Conservation (phyloP, 1,140 invertebrate species). For the Lepidurus packardi region DNA sequence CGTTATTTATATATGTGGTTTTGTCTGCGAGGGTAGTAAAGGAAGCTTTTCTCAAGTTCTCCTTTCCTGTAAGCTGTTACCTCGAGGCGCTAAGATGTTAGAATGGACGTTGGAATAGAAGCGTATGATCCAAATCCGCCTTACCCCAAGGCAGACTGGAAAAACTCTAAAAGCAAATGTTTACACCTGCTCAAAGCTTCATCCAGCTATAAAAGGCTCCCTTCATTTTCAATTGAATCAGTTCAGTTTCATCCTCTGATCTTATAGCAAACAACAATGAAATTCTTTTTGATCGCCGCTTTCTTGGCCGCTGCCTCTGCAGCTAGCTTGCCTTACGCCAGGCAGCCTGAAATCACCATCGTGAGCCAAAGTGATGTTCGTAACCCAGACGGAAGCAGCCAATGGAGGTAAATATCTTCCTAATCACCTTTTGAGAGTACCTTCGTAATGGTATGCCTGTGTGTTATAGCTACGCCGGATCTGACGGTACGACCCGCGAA, state of each 20-base stretch:
- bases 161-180: background rate
- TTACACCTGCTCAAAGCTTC: background rate
- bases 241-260: background rate
- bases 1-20: background rate
- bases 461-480: too few relatives aligned
- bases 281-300: constrained; percentile 25
- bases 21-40: background rate
- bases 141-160: background rate
- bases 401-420: too few relatives aligned
- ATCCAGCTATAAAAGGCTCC: background rate
- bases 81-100: background rate
- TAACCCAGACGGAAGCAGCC: too few relatives aligned
- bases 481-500: too few relatives aligned
- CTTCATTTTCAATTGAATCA: background rate
- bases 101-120: background rate
- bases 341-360: constrained; percentile 29
- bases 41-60: background rate
- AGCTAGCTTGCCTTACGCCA: constrained; percentile 4
- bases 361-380: constrained; percentile 29
- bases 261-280: background rate
- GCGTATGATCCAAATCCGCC: background rate
- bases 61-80: background rate
- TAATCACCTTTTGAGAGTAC: too few relatives aligned
- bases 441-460: too few relatives aligned
- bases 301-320: constrained; percentile 31